Evolutionary conservation across 2,888 invertebrate species (phyloP), one percentile per base, ranked within the genome.

Genomic region (Orthosia gothica): DNA sequence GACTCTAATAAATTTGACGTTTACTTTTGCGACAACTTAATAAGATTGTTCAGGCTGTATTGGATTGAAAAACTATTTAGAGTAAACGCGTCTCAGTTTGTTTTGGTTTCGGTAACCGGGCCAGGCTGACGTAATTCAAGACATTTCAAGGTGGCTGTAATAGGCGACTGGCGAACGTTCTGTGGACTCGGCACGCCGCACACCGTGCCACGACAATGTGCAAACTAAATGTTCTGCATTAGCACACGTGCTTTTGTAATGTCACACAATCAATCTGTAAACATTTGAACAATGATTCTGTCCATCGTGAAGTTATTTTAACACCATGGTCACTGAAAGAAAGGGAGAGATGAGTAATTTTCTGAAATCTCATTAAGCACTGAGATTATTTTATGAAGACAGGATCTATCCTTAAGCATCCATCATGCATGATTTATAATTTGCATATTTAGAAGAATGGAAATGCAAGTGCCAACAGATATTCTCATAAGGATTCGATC

Each of bases 61-160:
- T 69, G 45, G 67, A 72, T 74, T 69, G 73, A 74, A 63, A 84
- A 70, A 81, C 70, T 80, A 74, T 75, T 76, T 69, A 57, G 69
- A 76, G 80, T 85, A 86, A 82, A 87, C 84, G 83, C 82, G 82
- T 86, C 76, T 79, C 75, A 81, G 88, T 90, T 90, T 93, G 92
- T 93, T 94, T 92, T 92, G 91, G 84, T 90, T 88, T 84, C 82
- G 80, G 86, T 83, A 84, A 83, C 84, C 85, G 87, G 83, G 88
- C 88, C 67, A 88, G 85, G 90, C 90, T 96, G 95, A 96, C 96
- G 95, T 95, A 94, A 95, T 91, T 88, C 88, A 87, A 90, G 89
- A 88, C 80, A 65, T 83, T 88, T 91, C 90, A 89, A 90, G 90
- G 90, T 89, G 87, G 75, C 59, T 54, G 82, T 84, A 78, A 82